phyloP scores from a whole-genome alignment of 2,888 invertebrate genomes.

The Pegoplata infirma region DNA sequence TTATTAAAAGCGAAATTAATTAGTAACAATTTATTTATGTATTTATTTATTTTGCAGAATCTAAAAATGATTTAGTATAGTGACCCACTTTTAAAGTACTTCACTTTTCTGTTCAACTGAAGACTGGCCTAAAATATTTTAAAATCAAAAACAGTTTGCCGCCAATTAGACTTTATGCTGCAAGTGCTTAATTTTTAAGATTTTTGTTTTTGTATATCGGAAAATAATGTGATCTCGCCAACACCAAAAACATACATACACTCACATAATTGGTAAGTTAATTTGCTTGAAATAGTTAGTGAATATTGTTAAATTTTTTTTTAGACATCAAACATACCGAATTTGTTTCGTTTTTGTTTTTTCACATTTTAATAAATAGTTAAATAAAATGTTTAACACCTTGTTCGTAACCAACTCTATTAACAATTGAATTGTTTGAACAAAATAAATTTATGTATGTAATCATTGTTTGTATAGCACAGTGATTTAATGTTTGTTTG shows the following conservation, averaged over 20 bases:
- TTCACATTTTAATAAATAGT: slow-evolving; percentile 45
- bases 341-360: too few relatives aligned
- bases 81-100: slow-evolving; percentile 38
- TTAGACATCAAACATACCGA: slow-evolving; percentile 59
- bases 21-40: too few relatives aligned
- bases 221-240: neutral
- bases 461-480: too few relatives aligned
- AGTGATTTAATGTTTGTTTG: too few relatives aligned
- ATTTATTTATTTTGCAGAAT: too few relatives aligned
- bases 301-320: slow-evolving; percentile 31
- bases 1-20: slow-evolving; percentile 62
- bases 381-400: slow-evolving; percentile 61
- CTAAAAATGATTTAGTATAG: slow-evolving; percentile 21
- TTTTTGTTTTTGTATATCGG: neutral
- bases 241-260: too few relatives aligned
- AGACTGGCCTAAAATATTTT: neutral
- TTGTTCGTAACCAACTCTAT: slow-evolving; percentile 56
- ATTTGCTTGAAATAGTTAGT: slow-evolving; percentile 37
- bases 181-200: slow-evolving; percentile 21
- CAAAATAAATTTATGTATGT: too few relatives aligned
- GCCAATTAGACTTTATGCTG: slow-evolving; percentile 56
- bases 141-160: slow-evolving; percentile 56
- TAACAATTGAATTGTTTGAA: slow-evolving; percentile 54
- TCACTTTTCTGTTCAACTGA: neutral
- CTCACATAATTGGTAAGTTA: slow-evolving; percentile 16